Evolutionary conservation across 2,113 vertebrate genomes (phyloP).

Genomic region (Heterochromis multidens): DNA sequence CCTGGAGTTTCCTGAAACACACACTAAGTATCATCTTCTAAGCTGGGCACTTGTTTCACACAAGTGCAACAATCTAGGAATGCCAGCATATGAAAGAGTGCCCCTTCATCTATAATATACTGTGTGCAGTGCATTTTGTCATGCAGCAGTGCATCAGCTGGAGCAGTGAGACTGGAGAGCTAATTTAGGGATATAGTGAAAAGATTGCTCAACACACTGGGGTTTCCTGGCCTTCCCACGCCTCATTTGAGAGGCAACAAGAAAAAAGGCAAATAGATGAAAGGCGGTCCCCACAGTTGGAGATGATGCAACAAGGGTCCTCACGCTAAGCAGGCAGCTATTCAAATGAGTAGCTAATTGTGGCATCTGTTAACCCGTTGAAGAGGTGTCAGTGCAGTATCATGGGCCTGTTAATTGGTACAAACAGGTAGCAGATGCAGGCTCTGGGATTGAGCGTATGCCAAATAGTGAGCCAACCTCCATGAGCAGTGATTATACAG

Average conservation of each 20-base stretch:
- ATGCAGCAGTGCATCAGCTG: background rate
- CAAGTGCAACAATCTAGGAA: background rate
- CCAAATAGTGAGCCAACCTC: conserved; percentile 66
- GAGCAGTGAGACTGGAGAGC: conserved; percentile 11
- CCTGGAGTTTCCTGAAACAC: background rate
- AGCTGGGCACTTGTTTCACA: background rate
- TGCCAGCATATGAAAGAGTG: background rate
- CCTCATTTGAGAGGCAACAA: conserved; percentile 44
- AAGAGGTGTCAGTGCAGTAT: conserved; percentile 71
- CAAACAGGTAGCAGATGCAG: conserved; percentile 78
- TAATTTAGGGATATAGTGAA: conserved; percentile 31
- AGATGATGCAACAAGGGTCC: conserved; percentile 77
- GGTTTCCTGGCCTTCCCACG: conserved; percentile 41
- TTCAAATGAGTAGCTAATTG: conserved; percentile 88
- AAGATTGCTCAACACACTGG: conserved; percentile 37
- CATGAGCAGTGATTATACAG: conserved; percentile 57
- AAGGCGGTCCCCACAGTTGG: conserved; percentile 70
- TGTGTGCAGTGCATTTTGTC: background rate
- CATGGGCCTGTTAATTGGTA: conserved; percentile 76
- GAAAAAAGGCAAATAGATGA: conserved; percentile 56
- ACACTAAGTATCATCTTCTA: background rate
- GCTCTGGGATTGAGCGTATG: conserved; percentile 65
- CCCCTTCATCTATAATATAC: background rate
- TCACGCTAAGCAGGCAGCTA: conserved; percentile 81
- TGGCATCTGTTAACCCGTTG: conserved; percentile 85